Conservation (phyloP, 1,140 invertebrate species). For the Zaprionus kolodkinae region DNA sequence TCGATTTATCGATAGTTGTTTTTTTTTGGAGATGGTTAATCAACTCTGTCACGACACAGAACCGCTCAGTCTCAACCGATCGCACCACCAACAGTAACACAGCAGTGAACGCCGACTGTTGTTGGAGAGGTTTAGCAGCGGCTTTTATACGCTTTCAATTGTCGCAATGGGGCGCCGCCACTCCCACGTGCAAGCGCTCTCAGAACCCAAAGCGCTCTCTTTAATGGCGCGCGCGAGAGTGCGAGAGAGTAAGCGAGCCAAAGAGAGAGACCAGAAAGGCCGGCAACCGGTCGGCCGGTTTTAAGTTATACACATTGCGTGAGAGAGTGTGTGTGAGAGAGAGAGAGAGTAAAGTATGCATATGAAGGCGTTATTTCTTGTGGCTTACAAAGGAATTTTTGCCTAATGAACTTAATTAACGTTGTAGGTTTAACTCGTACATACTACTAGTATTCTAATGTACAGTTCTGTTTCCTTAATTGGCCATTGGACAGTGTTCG, state of each 20-base stretch:
- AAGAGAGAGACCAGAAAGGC: conserved; percentile 17
- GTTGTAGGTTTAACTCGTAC: conserved; percentile 15
- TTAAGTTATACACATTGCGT: conserved; percentile 1
- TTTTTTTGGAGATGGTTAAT: conserved; percentile 30
- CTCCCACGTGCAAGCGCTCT: conserved; percentile 34
- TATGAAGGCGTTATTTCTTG: conserved; percentile 29
- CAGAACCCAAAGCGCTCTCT: conserved; percentile 11
- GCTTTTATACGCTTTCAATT: conserved; percentile 67
- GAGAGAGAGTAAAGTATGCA: background rate
- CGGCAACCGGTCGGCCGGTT: conserved; percentile 29
- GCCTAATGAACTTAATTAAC: conserved; percentile 45
- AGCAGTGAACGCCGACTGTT: conserved; percentile 61
- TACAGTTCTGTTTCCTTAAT: conserved; percentile 29
- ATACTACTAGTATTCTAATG: background rate
- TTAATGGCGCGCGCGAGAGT: background rate
- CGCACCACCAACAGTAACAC: conserved; percentile 51
- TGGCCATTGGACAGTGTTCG: conserved; percentile 17
- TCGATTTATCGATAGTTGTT: conserved; percentile 30
- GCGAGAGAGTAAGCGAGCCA: background rate
- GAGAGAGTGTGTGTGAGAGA: conserved; percentile 1
- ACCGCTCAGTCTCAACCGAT: conserved; percentile 56
- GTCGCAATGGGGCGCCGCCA: conserved; percentile 30
- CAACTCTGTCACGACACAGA: background rate
- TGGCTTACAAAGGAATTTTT: conserved; percentile 48
- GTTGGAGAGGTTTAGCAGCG: conserved; percentile 43